These are phyloP conservation scores for Conomelus anceps DNA, from an alignment of 2,888 invertebrate genomes.

Conservation along the genomic window DNA sequence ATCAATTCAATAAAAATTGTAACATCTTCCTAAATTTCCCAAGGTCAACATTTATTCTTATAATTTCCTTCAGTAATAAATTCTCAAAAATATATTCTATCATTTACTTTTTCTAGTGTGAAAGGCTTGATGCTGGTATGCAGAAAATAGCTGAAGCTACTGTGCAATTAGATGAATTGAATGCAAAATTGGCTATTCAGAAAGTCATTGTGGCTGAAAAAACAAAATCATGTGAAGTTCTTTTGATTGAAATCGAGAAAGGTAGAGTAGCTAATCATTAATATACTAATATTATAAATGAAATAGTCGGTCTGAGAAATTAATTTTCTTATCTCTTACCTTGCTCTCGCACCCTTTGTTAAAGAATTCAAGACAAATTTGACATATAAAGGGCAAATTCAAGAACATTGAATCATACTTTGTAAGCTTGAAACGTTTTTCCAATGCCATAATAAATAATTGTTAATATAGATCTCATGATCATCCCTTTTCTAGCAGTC, in stretches of 20 bases:
- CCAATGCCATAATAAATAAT: too few species aligned
- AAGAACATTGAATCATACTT: too few species aligned
- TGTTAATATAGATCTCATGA: too few species aligned
- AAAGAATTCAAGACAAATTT: not conserved
- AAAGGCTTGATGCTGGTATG: conserved; percentile 62
- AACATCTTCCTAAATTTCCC: too few species aligned
- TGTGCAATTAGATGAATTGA: conserved; percentile 69
- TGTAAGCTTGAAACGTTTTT: too few species aligned
- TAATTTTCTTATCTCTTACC: not conserved
- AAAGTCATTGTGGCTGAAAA: conserved; percentile 75
- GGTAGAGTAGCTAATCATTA: conserved; percentile 40
- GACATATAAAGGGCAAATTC: too few species aligned
- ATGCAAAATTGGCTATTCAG: conserved; percentile 72
- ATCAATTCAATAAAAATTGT: too few species aligned
- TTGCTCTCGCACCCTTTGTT: not conserved
- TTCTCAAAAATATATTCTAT: conserved; percentile 31
- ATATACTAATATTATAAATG: conserved; percentile 12
- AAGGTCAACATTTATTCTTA: too few species aligned
- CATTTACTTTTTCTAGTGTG: conserved; percentile 47
- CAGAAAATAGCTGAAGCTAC: conserved; percentile 84
- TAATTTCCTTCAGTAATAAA: not conserved
- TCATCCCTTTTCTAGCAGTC: too few species aligned
- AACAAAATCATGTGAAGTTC: conserved; percentile 68
- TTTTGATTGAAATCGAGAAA: conserved; percentile 67
- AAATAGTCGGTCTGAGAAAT: not conserved